Base-by-base conservation (phyloP, 2,113 vertebrate genomes). In the Amphiprion percula region DNA sequence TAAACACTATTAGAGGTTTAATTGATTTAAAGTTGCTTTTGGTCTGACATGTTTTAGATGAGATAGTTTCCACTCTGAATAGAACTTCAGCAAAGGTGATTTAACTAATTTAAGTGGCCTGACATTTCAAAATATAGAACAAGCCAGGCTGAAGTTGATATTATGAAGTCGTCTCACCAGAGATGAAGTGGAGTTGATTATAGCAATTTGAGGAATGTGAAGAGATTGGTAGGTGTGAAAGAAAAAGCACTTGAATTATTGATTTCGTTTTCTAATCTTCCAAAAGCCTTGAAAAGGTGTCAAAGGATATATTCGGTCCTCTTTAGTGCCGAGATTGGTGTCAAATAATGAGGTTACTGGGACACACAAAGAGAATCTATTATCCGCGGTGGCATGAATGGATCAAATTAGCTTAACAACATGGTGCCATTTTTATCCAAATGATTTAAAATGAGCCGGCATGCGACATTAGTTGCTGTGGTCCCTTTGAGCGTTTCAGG, bases 331-430 rank as follows among this genome's bases (percentile, higher is more conserved):
- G 37, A 60, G 46, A 79, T 23, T 68, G 49, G 41, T 66, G 62
- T 75, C 59, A 76, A 28, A 78, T 83, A 80, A 78, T 76, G 21
- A 81, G 76, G 70, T 79, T 66, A 71, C 33, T 62, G 41, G 77
- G 77, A 72, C 80, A n/a, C 21, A 59, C 61, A 56, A 16, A 71
- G 1, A 33, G 2, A 39, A 53, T 59, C 2, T 59, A 56, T 65
- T 64, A 47, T 70, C 59, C 39, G 1, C 50, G 10, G 41, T 2
- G 8, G 3, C 44, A 66, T 37, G 79, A 68, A 58, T 67, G 23
- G 62, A 19, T 68, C 23, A 49, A 28, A 78, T 58, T 67, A 59
- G 5, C 55, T 44, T 28, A 21, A 67, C 4, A 61, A 4, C 11
- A 47, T 26, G 19, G 49, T 5, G 16, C 12, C 17, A 30, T 47